Conservation (phyloP, 1,140 invertebrate species). For the Branchinecta lindahli region DNA sequence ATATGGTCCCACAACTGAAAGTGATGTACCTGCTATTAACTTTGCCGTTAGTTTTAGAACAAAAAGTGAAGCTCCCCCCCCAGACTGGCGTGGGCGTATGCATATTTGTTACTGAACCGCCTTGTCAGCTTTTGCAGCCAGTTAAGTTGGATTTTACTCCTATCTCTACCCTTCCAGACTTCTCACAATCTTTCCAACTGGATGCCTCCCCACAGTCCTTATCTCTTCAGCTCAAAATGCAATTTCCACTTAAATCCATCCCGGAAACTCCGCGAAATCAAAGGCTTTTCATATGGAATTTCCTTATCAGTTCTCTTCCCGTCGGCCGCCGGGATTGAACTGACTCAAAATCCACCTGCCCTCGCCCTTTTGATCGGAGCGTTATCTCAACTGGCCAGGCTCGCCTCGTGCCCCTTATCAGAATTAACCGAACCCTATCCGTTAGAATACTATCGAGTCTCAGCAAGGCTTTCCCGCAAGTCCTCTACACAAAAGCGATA, state of each 20-base stretch:
- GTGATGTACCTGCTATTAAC: no score
- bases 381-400: neutral
- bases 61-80: no score
- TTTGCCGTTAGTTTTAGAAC: no score
- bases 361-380: neutral
- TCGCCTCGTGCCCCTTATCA: neutral
- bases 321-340: slow-evolving; percentile 3
- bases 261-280: slow-evolving; percentile 2
- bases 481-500: no score
- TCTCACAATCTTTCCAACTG: neutral
- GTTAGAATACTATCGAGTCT: neutral
- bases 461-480: neutral
- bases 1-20: no score
- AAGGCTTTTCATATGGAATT: slow-evolving; percentile 9
- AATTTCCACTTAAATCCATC: slow-evolving; percentile 5
- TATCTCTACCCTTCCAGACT: slow-evolving; percentile 8
- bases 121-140: no score
- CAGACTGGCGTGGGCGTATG: no score
- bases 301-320: neutral
- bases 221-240: neutral
- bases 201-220: neutral
- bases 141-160: neutral
- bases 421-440: neutral
- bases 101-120: no score
- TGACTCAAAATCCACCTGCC: neutral